Conservation (phyloP, 2,113 vertebrate genomes). For the Elephantulus edwardii region DNA sequence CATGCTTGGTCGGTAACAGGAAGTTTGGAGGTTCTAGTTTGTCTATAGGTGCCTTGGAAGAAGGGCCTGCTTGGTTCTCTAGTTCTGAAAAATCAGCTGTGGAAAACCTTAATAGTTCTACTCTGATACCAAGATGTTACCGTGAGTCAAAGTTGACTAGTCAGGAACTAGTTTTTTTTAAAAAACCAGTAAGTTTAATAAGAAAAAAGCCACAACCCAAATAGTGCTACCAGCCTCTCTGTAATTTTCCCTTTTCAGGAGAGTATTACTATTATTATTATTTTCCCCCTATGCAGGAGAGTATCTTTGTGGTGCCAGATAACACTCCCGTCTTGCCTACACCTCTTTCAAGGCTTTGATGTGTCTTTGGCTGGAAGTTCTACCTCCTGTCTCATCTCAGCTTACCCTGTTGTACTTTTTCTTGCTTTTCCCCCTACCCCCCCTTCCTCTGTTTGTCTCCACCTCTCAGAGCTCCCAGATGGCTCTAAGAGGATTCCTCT, state of each 20-base stretch:
- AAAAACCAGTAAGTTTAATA: neutral
- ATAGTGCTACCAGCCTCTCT: no score
- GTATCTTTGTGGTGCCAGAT: neutral
- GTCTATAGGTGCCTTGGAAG: neutral
- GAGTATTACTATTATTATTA: no score
- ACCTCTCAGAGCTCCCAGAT: neutral
- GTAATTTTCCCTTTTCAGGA: no score
- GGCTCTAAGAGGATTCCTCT: neutral
- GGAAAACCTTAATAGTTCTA: neutral
- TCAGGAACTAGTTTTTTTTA: neutral
- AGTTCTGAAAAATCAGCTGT: neutral
- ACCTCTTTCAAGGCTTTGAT: neutral
- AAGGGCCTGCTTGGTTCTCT: neutral
- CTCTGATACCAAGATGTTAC: neutral
- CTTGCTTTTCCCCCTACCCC: neutral
- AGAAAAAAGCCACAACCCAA: neutral
- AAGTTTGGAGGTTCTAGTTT: neutral
- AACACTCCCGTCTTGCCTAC: neutral
- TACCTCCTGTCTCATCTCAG: neutral
- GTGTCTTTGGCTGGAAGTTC: conserved; percentile 2
- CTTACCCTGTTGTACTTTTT: neutral
- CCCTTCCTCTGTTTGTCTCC: neutral
- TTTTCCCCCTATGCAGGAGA: no score
- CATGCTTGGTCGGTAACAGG: neutral
- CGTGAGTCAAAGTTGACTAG: neutral